Base-by-base conservation (phyloP, 2,113 vertebrate genomes). In the Ia io region DNA sequence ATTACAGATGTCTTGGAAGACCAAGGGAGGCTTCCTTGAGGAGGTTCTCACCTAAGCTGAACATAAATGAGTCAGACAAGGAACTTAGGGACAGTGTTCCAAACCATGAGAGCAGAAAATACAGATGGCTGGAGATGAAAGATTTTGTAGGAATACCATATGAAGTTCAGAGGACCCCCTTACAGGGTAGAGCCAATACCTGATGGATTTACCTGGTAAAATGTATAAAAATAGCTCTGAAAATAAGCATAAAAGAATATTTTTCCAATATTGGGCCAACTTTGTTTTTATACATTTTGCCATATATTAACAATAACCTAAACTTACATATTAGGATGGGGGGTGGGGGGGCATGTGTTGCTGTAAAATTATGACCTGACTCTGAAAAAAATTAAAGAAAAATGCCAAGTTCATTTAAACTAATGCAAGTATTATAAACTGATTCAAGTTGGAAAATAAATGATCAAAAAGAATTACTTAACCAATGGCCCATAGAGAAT, bases 271-370 rank as follows among this genome's bases (percentile, higher is more conserved):
- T 10, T 83, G 37, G 40, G 5, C 8, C 37, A 91, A 88, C 22
- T 79, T 74, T 88, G 76, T 88, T 44, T 35, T 71, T 59, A 61
- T 40, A 13, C 40, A 73, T 61, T 70, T 77, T 69, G 2, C 7
- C 44, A 90, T 35, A 91, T 63, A 16, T n/a, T 84, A 97, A 95
- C 91, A 0, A 74, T 84, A 16, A 51, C 16, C 86, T 90, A n/a
- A 67, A 84, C 91, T 93, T 22, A 69, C 1, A 35, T 35, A 18
- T 69, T 63, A 25, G 0, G 0, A 51, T 0, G 49, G 30, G 61
- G 28, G 51, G 37, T 2, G 37, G 37, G 37, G 37, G 37, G 56
- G 1, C 22, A 6, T 8, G 5, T 76, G 2, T 9, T 93, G 74
- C 32, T 69, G 63, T 32, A 20, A 40, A 76, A 94, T n/a, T 40